Evolutionary conservation across 2,113 vertebrate species (phyloP).

Genomic region (Chionomys nivalis): DNA sequence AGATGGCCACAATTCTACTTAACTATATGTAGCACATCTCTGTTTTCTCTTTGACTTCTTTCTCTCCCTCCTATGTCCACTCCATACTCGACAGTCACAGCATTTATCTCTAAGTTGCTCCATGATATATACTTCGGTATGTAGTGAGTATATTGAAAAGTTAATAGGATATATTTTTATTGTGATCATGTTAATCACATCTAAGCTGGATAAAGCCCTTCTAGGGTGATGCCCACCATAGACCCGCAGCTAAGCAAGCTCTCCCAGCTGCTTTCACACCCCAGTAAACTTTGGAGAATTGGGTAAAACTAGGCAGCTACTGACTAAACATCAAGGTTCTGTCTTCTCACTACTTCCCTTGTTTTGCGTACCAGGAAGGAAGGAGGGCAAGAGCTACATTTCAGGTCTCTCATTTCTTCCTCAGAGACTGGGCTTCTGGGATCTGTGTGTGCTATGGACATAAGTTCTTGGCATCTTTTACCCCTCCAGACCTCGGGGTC

Average conservation of each 20-base stretch:
- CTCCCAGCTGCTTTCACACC: background rate
- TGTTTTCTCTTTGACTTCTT: background rate
- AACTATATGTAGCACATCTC: background rate
- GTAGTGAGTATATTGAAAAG: background rate
- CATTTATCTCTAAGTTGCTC: background rate
- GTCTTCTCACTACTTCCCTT: background rate
- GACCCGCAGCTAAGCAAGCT: background rate
- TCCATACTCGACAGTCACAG: background rate
- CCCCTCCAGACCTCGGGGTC: background rate
- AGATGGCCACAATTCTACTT: background rate
- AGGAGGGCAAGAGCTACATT: background rate
- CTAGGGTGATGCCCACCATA: background rate
- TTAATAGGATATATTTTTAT: background rate
- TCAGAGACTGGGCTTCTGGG: background rate
- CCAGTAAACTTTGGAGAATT: background rate
- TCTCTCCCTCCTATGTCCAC: too few relatives aligned
- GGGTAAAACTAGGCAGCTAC: background rate
- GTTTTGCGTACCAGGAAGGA: background rate
- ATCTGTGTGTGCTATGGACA: background rate
- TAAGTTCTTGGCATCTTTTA: background rate
- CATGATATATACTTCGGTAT: background rate
- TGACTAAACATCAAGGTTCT: background rate
- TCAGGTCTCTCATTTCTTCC: background rate
- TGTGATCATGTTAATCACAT: background rate
- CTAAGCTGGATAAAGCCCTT: background rate